phyloP scores from a whole-genome alignment of 2,797 vertebrate genomes.

The Strix occidentalis region DNA sequence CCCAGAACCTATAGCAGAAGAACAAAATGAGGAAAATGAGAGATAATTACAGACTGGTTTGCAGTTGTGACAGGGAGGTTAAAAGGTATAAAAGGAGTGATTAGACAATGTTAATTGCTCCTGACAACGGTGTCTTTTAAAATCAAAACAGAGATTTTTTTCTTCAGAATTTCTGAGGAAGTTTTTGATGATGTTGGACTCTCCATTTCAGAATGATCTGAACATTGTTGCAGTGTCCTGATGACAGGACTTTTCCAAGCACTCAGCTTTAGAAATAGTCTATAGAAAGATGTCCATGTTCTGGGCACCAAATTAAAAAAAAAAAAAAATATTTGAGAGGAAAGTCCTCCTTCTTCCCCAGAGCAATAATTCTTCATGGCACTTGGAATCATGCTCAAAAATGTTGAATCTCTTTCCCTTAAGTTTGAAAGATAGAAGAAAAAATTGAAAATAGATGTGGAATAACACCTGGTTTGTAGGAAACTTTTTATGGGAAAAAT shows the following conservation, averaged over 20 bases:
- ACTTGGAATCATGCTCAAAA: neutral
- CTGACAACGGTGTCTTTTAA: neutral
- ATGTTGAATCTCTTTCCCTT: neutral
- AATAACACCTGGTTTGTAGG: neutral
- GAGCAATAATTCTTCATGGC: neutral
- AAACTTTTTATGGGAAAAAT: neutral
- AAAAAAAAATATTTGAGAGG: neutral
- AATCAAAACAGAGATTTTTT: neutral
- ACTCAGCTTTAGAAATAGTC: neutral
- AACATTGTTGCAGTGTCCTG: neutral
- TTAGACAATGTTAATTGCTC: neutral
- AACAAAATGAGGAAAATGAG: neutral
- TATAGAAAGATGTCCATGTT: fast-evolving
- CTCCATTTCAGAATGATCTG: neutral
- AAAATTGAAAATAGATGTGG: neutral
- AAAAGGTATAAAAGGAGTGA: neutral
- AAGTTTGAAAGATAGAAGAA: neutral
- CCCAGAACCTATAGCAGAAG: neutral
- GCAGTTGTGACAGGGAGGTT: neutral
- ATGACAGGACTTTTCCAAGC: neutral
- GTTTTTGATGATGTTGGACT: neutral
- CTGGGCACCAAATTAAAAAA: neutral
- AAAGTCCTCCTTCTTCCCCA: neutral
- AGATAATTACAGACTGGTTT: neutral
- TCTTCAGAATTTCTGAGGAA: neutral